Conservation (phyloP, 2,797 vertebrate species). For the Phaenicophaeus curvirostris region DNA sequence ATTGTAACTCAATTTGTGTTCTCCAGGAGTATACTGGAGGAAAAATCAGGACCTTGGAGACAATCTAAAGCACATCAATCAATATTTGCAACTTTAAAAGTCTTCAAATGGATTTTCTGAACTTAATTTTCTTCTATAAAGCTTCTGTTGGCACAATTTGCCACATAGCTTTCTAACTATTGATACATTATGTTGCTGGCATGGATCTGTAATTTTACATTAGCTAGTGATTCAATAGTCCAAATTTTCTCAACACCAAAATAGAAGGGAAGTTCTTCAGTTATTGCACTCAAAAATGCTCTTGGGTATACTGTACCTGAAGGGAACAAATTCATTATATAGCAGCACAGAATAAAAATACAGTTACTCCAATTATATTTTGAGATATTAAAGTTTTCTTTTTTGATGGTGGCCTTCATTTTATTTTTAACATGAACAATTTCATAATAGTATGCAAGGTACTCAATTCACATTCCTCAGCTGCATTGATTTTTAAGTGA, state of each 20-base stretch:
- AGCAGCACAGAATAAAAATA: background rate
- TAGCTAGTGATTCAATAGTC: constrained; percentile 30
- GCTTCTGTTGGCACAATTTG: constrained; percentile 8
- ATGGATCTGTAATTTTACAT: constrained; percentile 34
- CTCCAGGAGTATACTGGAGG: background rate
- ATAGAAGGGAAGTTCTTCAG: constrained; percentile 14
- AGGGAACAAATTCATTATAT: constrained; percentile 4
- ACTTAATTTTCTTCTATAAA: constrained; percentile 44
- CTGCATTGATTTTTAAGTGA: background rate
- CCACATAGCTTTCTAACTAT: constrained; percentile 4
- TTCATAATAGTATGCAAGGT: background rate
- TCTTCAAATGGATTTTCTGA: constrained; percentile 21
- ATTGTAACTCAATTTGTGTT: constrained; percentile 54
- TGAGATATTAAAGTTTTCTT: background rate
- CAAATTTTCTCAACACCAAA: constrained; percentile 1
- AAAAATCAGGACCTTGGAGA: constrained; percentile 43
- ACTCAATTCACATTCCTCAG: background rate
- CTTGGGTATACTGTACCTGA: background rate
- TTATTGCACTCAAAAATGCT: constrained; percentile 35
- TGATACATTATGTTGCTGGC: constrained; percentile 7
- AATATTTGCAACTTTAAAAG: constrained; percentile 40
- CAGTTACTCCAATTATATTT: background rate
- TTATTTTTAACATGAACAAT: background rate
- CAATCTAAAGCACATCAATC: constrained; percentile 37
- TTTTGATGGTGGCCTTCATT: background rate